Evolutionary conservation across 23 tunicate species (phyloP).

Genomic region (Botrylloides violaceus): DNA sequence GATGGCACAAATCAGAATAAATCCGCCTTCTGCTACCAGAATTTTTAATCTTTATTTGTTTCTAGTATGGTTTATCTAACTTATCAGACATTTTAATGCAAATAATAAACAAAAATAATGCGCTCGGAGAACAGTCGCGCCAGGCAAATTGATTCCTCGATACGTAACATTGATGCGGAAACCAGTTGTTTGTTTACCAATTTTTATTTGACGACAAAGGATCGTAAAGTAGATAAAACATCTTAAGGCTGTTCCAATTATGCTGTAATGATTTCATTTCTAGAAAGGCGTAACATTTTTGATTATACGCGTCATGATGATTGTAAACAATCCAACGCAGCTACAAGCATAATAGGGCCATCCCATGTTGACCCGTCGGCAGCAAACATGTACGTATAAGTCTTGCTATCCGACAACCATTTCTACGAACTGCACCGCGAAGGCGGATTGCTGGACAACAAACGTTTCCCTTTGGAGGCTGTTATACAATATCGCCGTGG

Average conservation of each 20-base stretch:
- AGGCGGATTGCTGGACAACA: no score
- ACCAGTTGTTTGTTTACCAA: constrained; percentile 1
- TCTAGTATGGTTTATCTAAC: not conserved
- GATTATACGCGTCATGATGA: no score
- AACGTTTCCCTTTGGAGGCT: no score
- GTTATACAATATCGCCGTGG: no score
- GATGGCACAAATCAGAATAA: not conserved
- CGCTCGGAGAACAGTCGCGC: not conserved
- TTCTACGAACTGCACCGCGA: no score
- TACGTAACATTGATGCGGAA: not conserved
- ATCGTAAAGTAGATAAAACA: not conserved
- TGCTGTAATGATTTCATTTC: not conserved
- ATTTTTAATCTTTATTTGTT: not conserved
- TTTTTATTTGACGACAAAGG: not conserved
- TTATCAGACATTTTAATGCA: not conserved
- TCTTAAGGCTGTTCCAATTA: not conserved
- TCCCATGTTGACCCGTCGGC: no score
- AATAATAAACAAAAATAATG: not conserved
- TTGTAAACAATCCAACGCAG: no score
- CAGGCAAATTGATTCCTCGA: not conserved
- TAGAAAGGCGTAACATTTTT: no score
- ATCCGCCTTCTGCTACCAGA: no score
- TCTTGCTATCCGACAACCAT: no score
- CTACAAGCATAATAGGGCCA: no score
- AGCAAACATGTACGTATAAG: no score